Conservation (phyloP, 1,140 invertebrate species). For the Doryteuthis pealeii region DNA sequence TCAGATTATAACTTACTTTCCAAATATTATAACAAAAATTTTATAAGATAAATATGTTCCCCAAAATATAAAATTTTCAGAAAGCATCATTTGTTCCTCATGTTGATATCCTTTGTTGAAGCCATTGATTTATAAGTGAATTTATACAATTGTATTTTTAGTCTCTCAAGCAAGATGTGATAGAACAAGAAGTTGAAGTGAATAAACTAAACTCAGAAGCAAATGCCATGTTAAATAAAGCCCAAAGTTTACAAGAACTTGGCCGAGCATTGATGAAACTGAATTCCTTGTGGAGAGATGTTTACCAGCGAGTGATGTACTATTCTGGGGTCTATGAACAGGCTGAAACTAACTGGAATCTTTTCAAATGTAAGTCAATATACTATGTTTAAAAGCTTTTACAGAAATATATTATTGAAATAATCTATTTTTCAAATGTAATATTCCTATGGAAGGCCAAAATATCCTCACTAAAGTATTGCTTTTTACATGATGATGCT, state of each 20-base stretch:
- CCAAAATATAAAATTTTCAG: too few relatives aligned
- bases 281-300: conserved; percentile 49
- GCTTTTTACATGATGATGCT: too few relatives aligned
- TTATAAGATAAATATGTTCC: too few relatives aligned
- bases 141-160: conserved; percentile 25
- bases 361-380: conserved; percentile 38
- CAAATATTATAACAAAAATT: too few relatives aligned
- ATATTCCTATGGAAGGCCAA: too few relatives aligned
- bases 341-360: conserved; percentile 44
- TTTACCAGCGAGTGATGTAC: conserved; percentile 42
- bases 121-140: not conserved
- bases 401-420: too few relatives aligned
- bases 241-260: conserved; percentile 46
- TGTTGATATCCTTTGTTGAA: not conserved
- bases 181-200: conserved; percentile 38
- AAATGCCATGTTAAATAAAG: conserved; percentile 44
- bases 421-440: too few relatives aligned
- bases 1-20: too few relatives aligned
- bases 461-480: too few relatives aligned
- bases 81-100: too few relatives aligned
- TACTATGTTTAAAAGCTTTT: too few relatives aligned
- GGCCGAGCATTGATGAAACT: conserved; percentile 49
- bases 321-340: conserved; percentile 40
- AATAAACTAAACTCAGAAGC: conserved; percentile 43
- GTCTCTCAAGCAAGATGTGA: conserved; percentile 48